phyloP scores from a whole-genome alignment of 2,888 invertebrate genomes.

The Furcula furcula region DNA sequence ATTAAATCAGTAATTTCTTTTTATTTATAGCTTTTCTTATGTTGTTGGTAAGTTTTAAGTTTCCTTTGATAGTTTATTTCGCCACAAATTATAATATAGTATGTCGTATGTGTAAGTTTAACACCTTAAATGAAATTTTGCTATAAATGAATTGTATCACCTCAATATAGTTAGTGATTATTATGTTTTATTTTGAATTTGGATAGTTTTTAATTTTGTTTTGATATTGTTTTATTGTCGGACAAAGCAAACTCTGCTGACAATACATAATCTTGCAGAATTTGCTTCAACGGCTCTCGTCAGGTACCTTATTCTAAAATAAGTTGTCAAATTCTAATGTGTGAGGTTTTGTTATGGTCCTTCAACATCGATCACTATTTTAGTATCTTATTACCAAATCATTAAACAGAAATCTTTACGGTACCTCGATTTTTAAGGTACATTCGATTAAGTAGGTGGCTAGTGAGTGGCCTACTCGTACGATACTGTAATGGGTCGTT shows the following conservation, averaged over 20 bases:
- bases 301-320: conserved; percentile 28
- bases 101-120: conserved; percentile 20
- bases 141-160: conserved; percentile 51
- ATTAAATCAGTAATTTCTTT: conserved; percentile 37
- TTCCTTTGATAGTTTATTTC: conserved; percentile 32
- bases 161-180: conserved; percentile 50
- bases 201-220: conserved; percentile 46
- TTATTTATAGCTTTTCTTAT: conserved; percentile 44
- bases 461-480: conserved; percentile 10
- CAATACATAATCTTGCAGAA: conserved; percentile 11
- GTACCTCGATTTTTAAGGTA: conserved; percentile 23
- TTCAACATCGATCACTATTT: conserved; percentile 13
- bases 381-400: too few relatives aligned
- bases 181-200: conserved; percentile 56
- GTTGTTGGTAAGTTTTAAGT: conserved; percentile 36
- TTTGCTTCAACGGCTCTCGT: conserved; percentile 30
- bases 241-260: conserved; percentile 33
- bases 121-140: conserved; percentile 41
- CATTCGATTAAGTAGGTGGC: conserved; percentile 12
- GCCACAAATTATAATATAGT: conserved; percentile 15
- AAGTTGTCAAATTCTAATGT: conserved; percentile 15
- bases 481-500: too few relatives aligned
- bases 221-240: conserved; percentile 28
- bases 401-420: too few relatives aligned
- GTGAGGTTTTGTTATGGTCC: conserved; percentile 19